Evolutionary conservation across 2,888 invertebrate genomes (phyloP), one percentile per base, ranked within the genome.

Genomic region (Cheilosia soror): DNA sequence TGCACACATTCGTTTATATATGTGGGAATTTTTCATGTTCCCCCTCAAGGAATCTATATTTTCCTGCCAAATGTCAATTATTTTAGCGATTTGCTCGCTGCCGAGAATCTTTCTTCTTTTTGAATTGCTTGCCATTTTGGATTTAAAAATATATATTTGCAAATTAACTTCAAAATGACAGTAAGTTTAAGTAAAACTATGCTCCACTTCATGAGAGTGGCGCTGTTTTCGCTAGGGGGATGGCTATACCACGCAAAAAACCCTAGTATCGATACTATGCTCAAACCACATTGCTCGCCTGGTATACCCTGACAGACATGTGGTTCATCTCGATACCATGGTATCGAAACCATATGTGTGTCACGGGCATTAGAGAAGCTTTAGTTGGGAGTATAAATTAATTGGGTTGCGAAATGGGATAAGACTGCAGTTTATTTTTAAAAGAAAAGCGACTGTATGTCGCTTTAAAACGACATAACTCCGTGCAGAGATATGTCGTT

Each of bases 221-320:
- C 29, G 53, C 53, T 53, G 29, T 11, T 11, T 29, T 53, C 53
- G 29, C 29, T 53, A 51, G 1, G 20, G 51, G n/a, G 20, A 51
- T 51, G 51, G n/a, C 25, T 51, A 51, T 25, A 51, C 51, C 25
- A 20, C 25, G 25, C 51, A 51, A 51, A 51, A 20, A 25, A 51
- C 51, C 51, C 51, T 51, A 25, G 51, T 51, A 51, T 44, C 9
- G 51, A 51, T 51, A 51, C 25, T n/a, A 51, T 25, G 51, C 20
- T 51, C 25, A 51, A n/a, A 44, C 44, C 44, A n/a, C n/a, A n/a
- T 44, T 51, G 25, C 51, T 51, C 51, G 51, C 51, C 51, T 51
- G 51, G 51, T 51, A 51, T 51, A 20, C 20, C 20, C 20, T 20
- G 20, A 20, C 20, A 20, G 20, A n/a, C n/a, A n/a, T n/a, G n/a